phyloP scores from a whole-genome alignment of 2,113 vertebrate species.

The Macrotus californicus region DNA sequence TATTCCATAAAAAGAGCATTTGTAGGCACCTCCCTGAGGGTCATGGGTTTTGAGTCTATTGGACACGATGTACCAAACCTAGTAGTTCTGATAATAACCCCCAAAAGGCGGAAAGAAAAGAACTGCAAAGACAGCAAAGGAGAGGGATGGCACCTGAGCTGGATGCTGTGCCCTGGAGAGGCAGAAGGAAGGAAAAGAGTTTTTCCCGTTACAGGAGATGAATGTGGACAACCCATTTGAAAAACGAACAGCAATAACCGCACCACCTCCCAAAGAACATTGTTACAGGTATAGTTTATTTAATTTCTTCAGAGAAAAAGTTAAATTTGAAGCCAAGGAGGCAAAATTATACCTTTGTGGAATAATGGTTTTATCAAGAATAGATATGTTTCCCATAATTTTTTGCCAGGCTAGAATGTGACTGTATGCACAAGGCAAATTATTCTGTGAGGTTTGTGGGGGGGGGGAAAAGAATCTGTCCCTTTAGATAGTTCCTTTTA shows the following conservation, averaged over 20 bases:
- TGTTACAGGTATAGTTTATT: neutral
- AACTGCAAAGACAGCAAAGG: neutral
- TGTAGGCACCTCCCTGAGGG: neutral
- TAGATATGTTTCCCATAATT: neutral
- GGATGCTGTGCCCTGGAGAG: neutral
- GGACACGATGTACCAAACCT: neutral
- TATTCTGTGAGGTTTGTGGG: neutral
- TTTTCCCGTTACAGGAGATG: neutral
- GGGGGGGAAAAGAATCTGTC: neutral
- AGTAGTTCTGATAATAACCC: neutral
- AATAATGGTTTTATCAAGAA: neutral
- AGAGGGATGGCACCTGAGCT: neutral
- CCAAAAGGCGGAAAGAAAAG: neutral
- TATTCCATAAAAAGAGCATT: neutral
- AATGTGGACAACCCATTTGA: neutral
- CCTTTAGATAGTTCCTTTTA: neutral
- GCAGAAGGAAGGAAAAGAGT: neutral
- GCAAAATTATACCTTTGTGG: neutral
- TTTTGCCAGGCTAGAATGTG: neutral
- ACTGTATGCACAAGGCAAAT: neutral
- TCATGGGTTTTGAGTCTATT: neutral
- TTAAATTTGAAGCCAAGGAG: neutral
- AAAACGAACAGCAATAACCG: neutral
- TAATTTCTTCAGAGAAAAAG: neutral
- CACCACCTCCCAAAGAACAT: fast-evolving